phyloP scores from a whole-genome alignment of 2,113 vertebrate genomes.

The Micronycteris hirsuta region DNA sequence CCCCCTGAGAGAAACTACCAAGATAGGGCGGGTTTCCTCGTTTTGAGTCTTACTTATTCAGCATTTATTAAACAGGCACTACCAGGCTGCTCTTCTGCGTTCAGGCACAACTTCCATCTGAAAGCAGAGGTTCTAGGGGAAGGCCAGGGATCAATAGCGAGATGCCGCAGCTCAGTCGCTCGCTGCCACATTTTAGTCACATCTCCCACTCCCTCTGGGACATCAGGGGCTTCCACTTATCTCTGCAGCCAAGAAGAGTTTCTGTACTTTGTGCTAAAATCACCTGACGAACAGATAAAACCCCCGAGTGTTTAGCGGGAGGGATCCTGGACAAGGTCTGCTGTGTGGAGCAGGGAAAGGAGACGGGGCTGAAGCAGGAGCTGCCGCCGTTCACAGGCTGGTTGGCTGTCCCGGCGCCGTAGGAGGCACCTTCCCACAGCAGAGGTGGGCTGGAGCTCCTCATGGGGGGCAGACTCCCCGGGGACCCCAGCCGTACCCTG shows the following conservation, averaged over 20 bases:
- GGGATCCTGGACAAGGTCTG: not conserved
- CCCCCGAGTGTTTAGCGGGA: not conserved
- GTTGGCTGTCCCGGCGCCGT: not conserved
- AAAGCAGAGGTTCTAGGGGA: not conserved
- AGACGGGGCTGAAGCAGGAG: not conserved
- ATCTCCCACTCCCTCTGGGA: not conserved
- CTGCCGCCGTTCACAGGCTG: rapidly evolving
- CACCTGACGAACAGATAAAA: not conserved
- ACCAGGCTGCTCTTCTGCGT: not conserved
- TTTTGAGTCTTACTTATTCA: not conserved
- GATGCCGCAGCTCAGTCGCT: not conserved
- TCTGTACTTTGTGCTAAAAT: not conserved
- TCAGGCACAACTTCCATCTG: not conserved
- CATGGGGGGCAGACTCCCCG: not conserved
- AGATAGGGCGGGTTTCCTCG: not conserved
- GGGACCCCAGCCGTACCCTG: not conserved
- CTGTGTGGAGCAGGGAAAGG: too few relatives aligned
- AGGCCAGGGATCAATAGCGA: too few relatives aligned
- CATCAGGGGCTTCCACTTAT: not conserved
- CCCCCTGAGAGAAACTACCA: not conserved
- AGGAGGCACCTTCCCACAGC: too few relatives aligned
- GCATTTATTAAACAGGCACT: not conserved
- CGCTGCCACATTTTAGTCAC: not conserved
- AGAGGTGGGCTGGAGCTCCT: not conserved
- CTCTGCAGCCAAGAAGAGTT: not conserved